Conservation (phyloP, 1,140 invertebrate species). For the Pogonomyrmex barbatus region DNA sequence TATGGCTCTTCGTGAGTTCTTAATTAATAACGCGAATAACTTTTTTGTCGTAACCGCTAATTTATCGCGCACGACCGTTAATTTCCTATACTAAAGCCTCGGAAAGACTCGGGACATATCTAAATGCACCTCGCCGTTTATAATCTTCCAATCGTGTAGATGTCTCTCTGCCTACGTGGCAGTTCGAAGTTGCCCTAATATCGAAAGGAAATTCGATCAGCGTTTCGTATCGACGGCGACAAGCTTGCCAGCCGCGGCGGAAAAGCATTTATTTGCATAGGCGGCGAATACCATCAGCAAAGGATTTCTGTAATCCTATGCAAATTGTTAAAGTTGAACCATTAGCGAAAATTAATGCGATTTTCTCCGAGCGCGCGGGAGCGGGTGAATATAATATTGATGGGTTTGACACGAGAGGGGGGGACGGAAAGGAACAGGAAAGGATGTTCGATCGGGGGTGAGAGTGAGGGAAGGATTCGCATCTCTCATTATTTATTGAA, state of each 20-base stretch:
- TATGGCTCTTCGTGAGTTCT: slow-evolving; percentile 31
- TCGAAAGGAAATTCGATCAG: slow-evolving; percentile 64
- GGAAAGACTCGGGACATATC: slow-evolving; percentile 4
- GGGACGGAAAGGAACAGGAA: slow-evolving; percentile 49
- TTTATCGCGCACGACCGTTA: slow-evolving; percentile 33
- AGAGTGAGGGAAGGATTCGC: slow-evolving; percentile 55
- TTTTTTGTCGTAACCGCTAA: slow-evolving; percentile 30
- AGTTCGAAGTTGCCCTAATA: slow-evolving; percentile 41
- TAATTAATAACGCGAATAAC: slow-evolving; percentile 31
- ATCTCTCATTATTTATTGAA: slow-evolving; percentile 81
- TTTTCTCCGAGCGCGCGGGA: slow-evolving; percentile 68
- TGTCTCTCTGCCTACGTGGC: slow-evolving; percentile 29
- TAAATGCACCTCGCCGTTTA: slow-evolving; percentile 31
- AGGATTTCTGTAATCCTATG: slow-evolving; percentile 81
- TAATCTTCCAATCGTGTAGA: slow-evolving; percentile 38
- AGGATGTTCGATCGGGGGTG: slow-evolving; percentile 68
- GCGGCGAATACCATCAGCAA: slow-evolving; percentile 63
- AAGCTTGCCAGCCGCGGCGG: slow-evolving; percentile 39
- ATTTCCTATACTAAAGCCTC: slow-evolving; percentile 32
- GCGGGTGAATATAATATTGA: slow-evolving; percentile 80
- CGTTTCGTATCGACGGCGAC: slow-evolving; percentile 48
- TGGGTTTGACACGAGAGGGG: slow-evolving; percentile 77
- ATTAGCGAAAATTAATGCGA: slow-evolving; percentile 80
- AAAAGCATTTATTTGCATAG: slow-evolving; percentile 75
- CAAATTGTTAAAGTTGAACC: slow-evolving; percentile 82